Base-by-base conservation (phyloP, 2,888 invertebrate genomes). In the Polymixis lichenea region DNA sequence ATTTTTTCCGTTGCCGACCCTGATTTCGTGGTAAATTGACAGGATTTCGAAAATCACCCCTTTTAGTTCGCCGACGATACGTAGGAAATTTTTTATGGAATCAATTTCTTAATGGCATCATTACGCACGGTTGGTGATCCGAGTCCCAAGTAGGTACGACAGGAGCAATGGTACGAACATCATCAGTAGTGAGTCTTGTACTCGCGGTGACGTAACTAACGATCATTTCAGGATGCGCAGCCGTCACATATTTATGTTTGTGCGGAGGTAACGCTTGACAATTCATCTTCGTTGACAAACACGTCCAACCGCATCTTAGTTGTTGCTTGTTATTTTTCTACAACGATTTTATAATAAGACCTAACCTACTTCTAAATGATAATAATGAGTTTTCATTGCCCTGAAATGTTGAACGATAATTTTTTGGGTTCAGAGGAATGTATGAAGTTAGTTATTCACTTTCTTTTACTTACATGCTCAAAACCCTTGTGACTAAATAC, bases 1-100 rank as follows among this genome's bases (percentile, higher is more conserved):
- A 92, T 92, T 89, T 89, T 86, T 87, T 89, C 75, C 84, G 72
- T 58, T 70, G 46, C 65, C 83, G 58, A 81, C 51, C 84, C 86
- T 78, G 82, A 85, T 88, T 83, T 85, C 65, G 77, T 76, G 79
- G 70, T 81, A 89, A 90, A 90, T 88, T 88, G 89, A 87, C 87
- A 86, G 79, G 83, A 89, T 89, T 86, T 72, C 32, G 79, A 86
- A 84, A 87, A 80, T 79, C 68, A 84, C 88, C 89, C 83, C 78
- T 87, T 87, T 80, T 67, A 70, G 73, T 73, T 64, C 51, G 32
- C 43, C 72, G 72, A 72, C 71, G 81, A 64, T 72, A 78, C 56
- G 55, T 73, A 76, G 69, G 65, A 83, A 69, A 83, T 84, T 77
- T 83, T 78, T 85, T 77, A 83, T 80, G 60, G 62, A 79, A 88